phyloP scores from a whole-genome alignment of 2,888 invertebrate genomes.

The Dolichomitus sp. region DNA sequence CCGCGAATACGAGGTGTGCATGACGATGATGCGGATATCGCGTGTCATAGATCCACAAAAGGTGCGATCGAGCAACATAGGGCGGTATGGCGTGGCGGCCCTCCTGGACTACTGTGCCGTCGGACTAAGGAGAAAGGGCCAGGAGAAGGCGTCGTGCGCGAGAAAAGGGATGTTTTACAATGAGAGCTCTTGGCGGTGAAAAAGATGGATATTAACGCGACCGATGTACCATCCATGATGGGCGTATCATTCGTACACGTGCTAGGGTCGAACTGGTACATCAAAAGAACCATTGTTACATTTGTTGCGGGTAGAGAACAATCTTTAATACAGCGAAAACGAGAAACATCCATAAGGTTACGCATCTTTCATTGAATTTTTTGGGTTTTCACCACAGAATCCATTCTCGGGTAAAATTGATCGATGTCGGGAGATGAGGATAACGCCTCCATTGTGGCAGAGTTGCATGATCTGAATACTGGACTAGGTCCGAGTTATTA shows the following conservation, averaged over 20 bases:
- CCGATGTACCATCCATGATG: constrained; percentile 74
- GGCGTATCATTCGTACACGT: constrained; percentile 70
- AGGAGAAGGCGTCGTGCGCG: constrained; percentile 60
- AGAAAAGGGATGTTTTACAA: constrained; percentile 84
- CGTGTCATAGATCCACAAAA: constrained; percentile 83
- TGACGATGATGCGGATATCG: constrained; percentile 84
- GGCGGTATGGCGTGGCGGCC: constrained; percentile 24
- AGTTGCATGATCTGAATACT: constrained; percentile 18
- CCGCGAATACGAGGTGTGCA: constrained; percentile 78
- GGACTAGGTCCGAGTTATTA: not conserved
- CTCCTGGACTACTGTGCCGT: constrained; percentile 45
- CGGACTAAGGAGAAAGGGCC: constrained; percentile 66
- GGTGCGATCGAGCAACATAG: constrained; percentile 65
- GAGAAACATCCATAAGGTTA: constrained; percentile 8
- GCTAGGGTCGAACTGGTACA: constrained; percentile 46
- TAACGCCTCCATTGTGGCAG: constrained; percentile 9
- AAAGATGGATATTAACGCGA: constrained; percentile 77
- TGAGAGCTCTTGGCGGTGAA: constrained; percentile 70
- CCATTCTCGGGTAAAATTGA: constrained; percentile 53
- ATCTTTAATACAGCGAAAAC: constrained; percentile 44
- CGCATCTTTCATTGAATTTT: constrained; percentile 36
- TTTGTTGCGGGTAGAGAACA: constrained; percentile 25
- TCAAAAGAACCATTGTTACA: constrained; percentile 55
- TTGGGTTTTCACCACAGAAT: constrained; percentile 11
- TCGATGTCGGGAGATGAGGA: constrained; percentile 16